Evolutionary conservation across 2,113 vertebrate species (phyloP).

Genomic region (Macroglossus sobrinus): DNA sequence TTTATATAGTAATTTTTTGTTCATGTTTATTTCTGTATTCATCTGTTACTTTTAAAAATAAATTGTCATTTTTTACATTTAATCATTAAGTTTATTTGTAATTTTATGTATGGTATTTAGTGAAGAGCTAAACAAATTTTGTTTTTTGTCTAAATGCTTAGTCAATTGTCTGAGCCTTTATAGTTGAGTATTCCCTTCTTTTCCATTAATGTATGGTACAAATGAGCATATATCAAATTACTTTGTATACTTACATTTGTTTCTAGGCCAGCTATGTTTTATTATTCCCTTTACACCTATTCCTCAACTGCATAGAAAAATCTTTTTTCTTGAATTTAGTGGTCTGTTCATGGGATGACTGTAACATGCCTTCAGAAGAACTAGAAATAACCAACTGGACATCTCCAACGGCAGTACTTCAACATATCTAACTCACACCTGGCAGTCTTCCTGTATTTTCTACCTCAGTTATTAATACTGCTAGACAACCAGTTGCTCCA

Average conservation of each 20-base stretch:
- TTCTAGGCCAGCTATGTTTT: not conserved
- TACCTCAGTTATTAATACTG: slow-evolving; percentile 10
- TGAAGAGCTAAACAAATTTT: not conserved
- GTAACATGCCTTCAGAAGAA: not conserved
- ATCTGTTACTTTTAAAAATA: not conserved
- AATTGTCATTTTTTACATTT: not conserved
- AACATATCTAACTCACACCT: slow-evolving; percentile 17
- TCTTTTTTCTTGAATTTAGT: not conserved
- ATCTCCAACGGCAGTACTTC: slow-evolving; percentile 22
- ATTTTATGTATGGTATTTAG: not conserved
- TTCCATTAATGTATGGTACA: not conserved
- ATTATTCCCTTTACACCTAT: not conserved
- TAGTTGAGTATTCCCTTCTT: not conserved
- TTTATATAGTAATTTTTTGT: not conserved
- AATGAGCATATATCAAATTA: not conserved
- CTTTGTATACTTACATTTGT: not conserved
- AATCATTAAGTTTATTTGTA: not conserved
- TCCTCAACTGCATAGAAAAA: slow-evolving; percentile 10
- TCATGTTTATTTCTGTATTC: not conserved
- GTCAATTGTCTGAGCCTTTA: not conserved
- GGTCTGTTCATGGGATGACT: not conserved
- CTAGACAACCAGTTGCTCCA: slow-evolving; percentile 48
- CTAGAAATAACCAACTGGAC: slow-evolving; percentile 53
- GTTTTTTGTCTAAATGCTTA: not conserved
- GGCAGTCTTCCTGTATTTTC: slow-evolving; percentile 24